Evolutionary conservation across 2,888 invertebrate species (phyloP).

Genomic region (Spilosoma lubricipeda): DNA sequence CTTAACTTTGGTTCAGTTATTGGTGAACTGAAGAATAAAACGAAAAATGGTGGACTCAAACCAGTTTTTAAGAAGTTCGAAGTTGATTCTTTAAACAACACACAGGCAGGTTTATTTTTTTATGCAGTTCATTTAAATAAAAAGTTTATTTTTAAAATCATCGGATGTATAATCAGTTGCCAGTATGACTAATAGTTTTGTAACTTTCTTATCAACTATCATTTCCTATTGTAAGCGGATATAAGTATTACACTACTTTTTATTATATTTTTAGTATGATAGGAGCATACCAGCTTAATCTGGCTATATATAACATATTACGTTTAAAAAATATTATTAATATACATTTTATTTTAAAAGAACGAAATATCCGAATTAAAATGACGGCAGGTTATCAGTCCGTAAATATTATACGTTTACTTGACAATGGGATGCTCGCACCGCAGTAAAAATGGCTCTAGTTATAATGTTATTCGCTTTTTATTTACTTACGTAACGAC

Average conservation of each 20-base stretch:
- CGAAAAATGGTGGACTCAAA: conserved; percentile 74
- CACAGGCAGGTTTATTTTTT: conserved; percentile 68
- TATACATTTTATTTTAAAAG: neutral
- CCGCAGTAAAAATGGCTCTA: conserved; percentile 47
- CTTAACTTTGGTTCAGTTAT: conserved; percentile 81
- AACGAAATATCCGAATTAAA: conserved; percentile 40
- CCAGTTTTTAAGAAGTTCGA: conserved; percentile 82
- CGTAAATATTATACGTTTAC: conserved; percentile 55
- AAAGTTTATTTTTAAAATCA: neutral
- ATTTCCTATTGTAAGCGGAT: neutral
- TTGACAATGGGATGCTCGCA: conserved; percentile 59
- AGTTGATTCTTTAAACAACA: conserved; percentile 64
- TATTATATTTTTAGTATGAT: neutral
- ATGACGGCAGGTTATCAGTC: conserved; percentile 56
- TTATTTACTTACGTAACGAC: conserved; percentile 55
- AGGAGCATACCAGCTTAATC: neutral
- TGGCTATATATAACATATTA: neutral
- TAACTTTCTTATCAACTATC: neutral
- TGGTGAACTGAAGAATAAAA: conserved; percentile 79
- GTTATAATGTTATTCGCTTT: conserved; percentile 36
- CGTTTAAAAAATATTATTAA: neutral
- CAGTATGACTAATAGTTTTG: neutral
- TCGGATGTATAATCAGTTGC: neutral
- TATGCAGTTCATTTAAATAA: no score
- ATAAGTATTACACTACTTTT: neutral